phyloP scores from a whole-genome alignment of 64 coral and sea anemone species.

The Montipora sp. region DNA sequence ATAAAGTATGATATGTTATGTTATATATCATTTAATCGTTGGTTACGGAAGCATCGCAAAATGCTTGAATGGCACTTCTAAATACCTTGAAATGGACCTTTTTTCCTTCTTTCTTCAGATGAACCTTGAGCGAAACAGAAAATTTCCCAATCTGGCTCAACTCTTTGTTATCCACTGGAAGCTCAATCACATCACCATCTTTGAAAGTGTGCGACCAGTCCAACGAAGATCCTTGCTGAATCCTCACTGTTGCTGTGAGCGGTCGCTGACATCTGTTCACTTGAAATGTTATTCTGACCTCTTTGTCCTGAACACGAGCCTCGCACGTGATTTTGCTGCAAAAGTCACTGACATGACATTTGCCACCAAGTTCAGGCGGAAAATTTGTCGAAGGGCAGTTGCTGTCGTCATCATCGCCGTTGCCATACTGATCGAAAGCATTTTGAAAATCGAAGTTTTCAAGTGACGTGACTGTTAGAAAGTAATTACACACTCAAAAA shows the following conservation, averaged over 20 bases:
- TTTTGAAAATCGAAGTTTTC: not conserved
- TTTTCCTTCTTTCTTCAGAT: not conserved
- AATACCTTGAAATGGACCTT: conserved; percentile 42
- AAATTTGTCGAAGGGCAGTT: conserved; percentile 4
- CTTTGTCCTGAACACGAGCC: not conserved
- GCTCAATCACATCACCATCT: conserved; percentile 6
- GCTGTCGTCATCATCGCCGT: not conserved
- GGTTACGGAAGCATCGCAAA: too few species aligned
- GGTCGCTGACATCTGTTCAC: conserved; percentile 10
- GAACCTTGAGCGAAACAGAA: conserved; percentile 17
- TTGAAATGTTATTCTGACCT: conserved; percentile 6
- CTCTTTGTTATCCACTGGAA: not conserved
- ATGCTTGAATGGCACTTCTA: too few species aligned
- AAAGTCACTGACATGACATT: conserved; percentile 1
- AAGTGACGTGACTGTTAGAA: too few species aligned
- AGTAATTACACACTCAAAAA: too few species aligned
- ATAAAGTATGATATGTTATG: too few species aligned
- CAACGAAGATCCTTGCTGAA: not conserved
- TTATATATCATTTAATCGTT: too few species aligned
- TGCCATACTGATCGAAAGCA: not conserved
- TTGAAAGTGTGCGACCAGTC: conserved; percentile 27
- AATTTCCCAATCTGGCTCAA: not conserved
- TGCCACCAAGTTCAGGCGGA: not conserved
- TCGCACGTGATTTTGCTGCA: conserved; percentile 21
- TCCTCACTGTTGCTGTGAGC: conserved; percentile 15